Percentiles rank a stretch among this genome's conserved stretches.
Evolutionary conservation across 2,797 vertebrate genomes (phyloP).

Genomic region (Myripristis murdjan): DNA sequence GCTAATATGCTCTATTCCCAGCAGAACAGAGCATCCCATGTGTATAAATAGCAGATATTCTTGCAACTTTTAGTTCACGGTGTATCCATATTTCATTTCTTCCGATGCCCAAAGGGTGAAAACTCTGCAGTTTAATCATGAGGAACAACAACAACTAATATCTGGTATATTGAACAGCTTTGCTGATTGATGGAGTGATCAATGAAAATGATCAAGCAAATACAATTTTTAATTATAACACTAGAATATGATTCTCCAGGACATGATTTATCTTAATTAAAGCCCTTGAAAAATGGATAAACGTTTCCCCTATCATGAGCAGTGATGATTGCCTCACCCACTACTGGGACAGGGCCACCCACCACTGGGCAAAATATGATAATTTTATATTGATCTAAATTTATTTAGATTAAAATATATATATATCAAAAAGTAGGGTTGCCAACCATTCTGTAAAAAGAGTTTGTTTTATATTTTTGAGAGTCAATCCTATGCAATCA

Average conservation of each 20-base stretch:
- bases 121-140: conserved; percentile 62
- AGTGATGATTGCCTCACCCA: too few species aligned
- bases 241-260: conserved; percentile 41
- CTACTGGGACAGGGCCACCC: too few species aligned
- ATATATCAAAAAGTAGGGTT: too few species aligned
- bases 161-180: conserved; percentile 59
- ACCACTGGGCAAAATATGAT: too few species aligned
- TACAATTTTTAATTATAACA: conserved; percentile 73
- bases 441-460: too few species aligned
- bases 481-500: too few species aligned
- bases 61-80: conserved; percentile 64
- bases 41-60: conserved; percentile 69
- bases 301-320: too few species aligned
- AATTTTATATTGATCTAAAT: too few species aligned
- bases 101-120: conserved; percentile 56
- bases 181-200: conserved; percentile 70
- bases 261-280: conserved; percentile 65
- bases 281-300: conserved; percentile 25
- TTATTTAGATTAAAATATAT: too few species aligned
- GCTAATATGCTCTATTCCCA: conserved; percentile 61
- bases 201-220: conserved; percentile 72
- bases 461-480: too few species aligned
- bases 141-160: conserved; percentile 59
- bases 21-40: conserved; percentile 37
- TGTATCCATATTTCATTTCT: conserved; percentile 73